Evolutionary conservation across 2,888 invertebrate genomes (phyloP).

Genomic region (Cryptus viduatorius): DNA sequence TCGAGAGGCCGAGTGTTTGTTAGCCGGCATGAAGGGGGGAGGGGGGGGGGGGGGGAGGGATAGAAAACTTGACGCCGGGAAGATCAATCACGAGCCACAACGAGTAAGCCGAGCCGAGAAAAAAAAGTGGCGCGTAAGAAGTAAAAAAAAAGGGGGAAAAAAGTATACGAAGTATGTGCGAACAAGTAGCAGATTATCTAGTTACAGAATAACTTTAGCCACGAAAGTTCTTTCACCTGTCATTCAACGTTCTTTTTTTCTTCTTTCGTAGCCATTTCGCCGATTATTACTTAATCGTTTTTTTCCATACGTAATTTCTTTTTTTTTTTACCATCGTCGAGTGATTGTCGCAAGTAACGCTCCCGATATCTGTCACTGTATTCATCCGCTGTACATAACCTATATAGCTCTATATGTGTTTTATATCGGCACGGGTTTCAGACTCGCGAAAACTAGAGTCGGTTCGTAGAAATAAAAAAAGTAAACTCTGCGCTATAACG

Average conservation of each 20-base stretch:
- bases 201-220: not conserved
- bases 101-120: slow-evolving; percentile 37
- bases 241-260: not conserved
- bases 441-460: not conserved
- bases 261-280: not conserved
- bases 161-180: slow-evolving; percentile 24
- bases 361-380: not conserved
- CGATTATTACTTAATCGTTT: not conserved
- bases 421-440: not conserved
- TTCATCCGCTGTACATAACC: not conserved
- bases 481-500: not conserved
- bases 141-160: not conserved
- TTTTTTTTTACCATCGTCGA: not conserved
- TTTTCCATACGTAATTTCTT: not conserved
- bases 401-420: not conserved
- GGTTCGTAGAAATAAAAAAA: not conserved
- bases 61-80: slow-evolving; percentile 25
- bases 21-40: slow-evolving; percentile 2
- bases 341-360: not conserved
- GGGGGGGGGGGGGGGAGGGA: not conserved
- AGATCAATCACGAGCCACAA: slow-evolving; percentile 48
- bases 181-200: slow-evolving; percentile 7
- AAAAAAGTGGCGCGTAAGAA: slow-evolving; percentile 12
- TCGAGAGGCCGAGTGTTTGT: slow-evolving; percentile 37
- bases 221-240: not conserved